Evolutionary conservation across 2,888 invertebrate genomes (phyloP), one percentile per base, ranked within the genome.

Genomic region (Cheilosia vernalis): DNA sequence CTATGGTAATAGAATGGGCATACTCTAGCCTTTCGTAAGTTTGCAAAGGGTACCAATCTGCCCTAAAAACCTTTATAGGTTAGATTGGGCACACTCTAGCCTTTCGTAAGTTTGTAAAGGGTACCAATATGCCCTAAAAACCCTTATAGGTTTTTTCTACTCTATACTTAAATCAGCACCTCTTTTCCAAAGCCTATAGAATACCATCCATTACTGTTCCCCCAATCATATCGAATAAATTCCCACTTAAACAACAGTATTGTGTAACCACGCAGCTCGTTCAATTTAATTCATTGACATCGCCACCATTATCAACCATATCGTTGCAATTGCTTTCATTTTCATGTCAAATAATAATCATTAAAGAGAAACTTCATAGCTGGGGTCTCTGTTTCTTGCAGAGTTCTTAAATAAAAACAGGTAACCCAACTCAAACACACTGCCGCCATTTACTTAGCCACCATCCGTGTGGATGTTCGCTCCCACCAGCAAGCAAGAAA

Each of bases 401-500:
- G 49, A 85, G 80, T 85, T 80, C 70, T 61, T 85, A 85, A 85
- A 67, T 76, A 60, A 69, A 66, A 61, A 47, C 61, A 74, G 63
- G 70, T 64, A 66, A 67, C 21, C 63, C 17, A 69, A 51, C 56
- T 27, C 70, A 60, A 64, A 58, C 51, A 66, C 55, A 70, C 63
- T 58, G 76, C 66, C 70, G 66, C 76, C 80, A 80, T 76, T 76
- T 85, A 80, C 49, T 19, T 30, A 80, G 56, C 76, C 76, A 81
- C 81, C 61, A 85, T 77, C 70, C 72, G 76, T 77, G 76, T 72
- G 70, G 76, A 63, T 74, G 70, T 72, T 72, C 60, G 60, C 85
- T 81, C 85, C 66, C 72, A 79, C 61, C 61, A 74, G 17, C 21
- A 60, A 82, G 84, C 84, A 73, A 84, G 70, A 79, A 84, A 84